phyloP scores from a whole-genome alignment of 2,797 vertebrate species.

The Urosaurus nigricauda region DNA sequence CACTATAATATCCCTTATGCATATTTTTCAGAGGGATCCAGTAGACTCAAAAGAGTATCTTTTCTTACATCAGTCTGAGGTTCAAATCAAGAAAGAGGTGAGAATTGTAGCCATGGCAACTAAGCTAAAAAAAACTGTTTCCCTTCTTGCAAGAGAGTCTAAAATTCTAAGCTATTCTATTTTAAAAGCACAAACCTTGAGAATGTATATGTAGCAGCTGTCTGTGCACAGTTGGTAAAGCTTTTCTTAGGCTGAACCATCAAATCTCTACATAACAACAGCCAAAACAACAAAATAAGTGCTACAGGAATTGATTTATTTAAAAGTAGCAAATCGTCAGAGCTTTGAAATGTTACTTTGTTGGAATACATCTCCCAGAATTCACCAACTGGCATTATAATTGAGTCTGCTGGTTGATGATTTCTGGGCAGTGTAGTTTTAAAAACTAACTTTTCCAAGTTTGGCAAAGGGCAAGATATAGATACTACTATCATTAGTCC shows the following conservation, averaged over 20 bases:
- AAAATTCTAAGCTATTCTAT: background rate
- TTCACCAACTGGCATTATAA: too few relatives aligned
- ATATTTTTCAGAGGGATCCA: background rate
- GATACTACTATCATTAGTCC: background rate
- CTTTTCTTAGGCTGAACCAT: constrained; percentile 18
- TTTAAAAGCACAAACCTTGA: background rate
- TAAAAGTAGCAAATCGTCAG: background rate
- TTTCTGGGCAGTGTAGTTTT: too few relatives aligned
- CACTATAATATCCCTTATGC: background rate
- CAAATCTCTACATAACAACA: background rate
- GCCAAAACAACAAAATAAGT: background rate
- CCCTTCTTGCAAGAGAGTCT: background rate
- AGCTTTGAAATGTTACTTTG: background rate
- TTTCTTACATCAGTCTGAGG: background rate
- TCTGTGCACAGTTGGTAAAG: constrained; percentile 37
- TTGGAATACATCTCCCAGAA: too few relatives aligned
- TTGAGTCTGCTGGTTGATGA: too few relatives aligned
- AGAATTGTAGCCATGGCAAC: constrained; percentile 14
- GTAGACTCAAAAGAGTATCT: background rate
- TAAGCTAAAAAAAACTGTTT: background rate
- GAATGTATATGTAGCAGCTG: background rate
- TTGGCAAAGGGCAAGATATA: background rate
- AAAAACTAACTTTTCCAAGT: too few relatives aligned
- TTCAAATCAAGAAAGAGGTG: constrained; percentile 7
- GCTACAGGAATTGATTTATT: background rate